Evolutionary conservation across 2,888 invertebrate species (phyloP).

Genomic region (Tinea trinotella): DNA sequence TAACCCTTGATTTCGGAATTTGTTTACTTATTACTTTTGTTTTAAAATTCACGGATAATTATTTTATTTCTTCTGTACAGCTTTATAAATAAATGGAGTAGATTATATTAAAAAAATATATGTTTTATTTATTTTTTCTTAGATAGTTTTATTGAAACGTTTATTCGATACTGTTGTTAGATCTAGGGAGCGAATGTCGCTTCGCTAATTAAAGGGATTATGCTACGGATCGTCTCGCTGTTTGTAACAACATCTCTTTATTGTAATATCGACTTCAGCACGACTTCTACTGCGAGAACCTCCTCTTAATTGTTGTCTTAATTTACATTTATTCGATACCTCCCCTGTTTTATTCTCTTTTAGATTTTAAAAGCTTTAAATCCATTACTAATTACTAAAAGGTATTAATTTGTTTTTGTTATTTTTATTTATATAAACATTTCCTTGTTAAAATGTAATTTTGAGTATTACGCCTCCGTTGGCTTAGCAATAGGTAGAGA

Average conservation of each 20-base stretch:
- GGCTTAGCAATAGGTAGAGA: too few relatives aligned
- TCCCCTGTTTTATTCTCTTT: background rate
- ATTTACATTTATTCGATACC: conserved; percentile 14
- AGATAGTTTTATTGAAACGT: background rate
- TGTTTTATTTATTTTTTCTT: background rate
- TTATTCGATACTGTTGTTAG: background rate
- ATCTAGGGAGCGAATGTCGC: conserved; percentile 21
- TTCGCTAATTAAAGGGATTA: conserved; percentile 54
- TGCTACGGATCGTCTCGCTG: conserved; percentile 31
- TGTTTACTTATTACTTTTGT: background rate
- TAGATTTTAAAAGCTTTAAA: background rate
- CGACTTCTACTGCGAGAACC: background rate
- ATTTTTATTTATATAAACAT: background rate
- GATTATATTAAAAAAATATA: background rate
- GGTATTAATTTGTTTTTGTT: background rate
- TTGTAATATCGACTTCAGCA: conserved; percentile 32
- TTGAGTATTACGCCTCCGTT: too few relatives aligned
- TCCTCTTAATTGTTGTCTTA: conserved; percentile 10
- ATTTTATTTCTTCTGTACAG: too few relatives aligned
- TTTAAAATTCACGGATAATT: background rate
- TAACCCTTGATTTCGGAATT: background rate
- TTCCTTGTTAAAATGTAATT: too few relatives aligned
- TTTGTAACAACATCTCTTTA: conserved; percentile 30
- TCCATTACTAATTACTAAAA: background rate
- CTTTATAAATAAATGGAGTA: background rate